A percentile compares a stretch with the other conserved stretches of the same genome.
Evolutionary conservation across 2,888 invertebrate genomes (phyloP).

Genomic region (Erebia palarica): DNA sequence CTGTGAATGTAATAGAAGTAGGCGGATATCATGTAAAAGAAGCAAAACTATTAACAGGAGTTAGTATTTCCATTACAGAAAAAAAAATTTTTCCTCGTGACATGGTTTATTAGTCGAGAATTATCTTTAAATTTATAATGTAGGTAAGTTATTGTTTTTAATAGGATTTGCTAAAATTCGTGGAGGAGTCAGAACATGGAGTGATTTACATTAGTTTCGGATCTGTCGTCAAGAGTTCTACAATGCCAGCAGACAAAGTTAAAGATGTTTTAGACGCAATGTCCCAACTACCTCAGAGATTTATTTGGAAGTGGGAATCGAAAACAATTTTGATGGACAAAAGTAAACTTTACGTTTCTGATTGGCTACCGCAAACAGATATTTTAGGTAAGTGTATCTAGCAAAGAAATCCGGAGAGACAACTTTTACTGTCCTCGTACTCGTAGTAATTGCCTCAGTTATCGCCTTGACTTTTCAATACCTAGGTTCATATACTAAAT

Average conservation of each 20-base stretch:
- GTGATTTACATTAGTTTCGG: constrained; percentile 90
- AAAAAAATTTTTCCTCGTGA: neutral
- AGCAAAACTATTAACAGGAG: constrained; percentile 71
- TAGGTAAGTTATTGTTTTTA: neutral
- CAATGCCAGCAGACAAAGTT: constrained; percentile 83
- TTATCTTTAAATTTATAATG: neutral
- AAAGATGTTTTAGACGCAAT: constrained; percentile 84
- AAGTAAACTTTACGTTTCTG: constrained; percentile 83
- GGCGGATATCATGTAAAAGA: constrained; percentile 82
- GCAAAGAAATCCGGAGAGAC: neutral
- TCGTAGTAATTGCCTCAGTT: neutral
- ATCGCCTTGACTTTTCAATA: neutral
- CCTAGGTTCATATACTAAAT: no score
- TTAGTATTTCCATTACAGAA: constrained; percentile 51
- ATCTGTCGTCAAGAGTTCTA: constrained; percentile 86
- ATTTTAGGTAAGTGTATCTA: constrained; percentile 81
- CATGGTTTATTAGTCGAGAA: no score
- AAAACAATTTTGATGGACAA: constrained; percentile 81
- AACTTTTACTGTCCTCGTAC: neutral
- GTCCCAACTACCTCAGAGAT: constrained; percentile 84
- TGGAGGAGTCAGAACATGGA: constrained; percentile 85
- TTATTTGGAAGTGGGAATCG: constrained; percentile 91
- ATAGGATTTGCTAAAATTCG: constrained; percentile 82
- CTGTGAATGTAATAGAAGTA: constrained; percentile 84
- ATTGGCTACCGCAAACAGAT: constrained; percentile 89